These are phyloP conservation scores for Globicephala melas DNA, from an alignment of 2,113 vertebrate genomes.

Conservation along the genomic window DNA sequence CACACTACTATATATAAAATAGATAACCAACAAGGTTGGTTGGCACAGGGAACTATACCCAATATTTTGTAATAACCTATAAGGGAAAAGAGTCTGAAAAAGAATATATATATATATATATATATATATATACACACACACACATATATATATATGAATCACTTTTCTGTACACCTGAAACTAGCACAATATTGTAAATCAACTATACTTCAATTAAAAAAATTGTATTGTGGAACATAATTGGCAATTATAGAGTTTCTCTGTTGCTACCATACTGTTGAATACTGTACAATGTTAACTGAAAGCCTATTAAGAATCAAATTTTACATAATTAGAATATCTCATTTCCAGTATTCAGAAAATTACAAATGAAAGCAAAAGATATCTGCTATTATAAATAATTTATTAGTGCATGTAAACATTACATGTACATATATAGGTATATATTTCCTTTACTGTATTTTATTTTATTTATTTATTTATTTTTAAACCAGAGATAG, in stretches of 20 bases:
- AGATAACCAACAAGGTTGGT: too few species aligned
- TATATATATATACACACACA: too few species aligned
- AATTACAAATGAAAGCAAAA: slow-evolving; percentile 15
- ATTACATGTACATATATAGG: not conserved
- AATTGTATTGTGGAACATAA: not conserved
- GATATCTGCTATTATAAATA: not conserved
- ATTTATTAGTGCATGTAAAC: not conserved
- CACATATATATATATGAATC: not conserved
- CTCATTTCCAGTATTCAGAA: slow-evolving; percentile 10
- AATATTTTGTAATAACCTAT: too few species aligned
- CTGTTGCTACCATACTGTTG: not conserved
- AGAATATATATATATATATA: too few species aligned
- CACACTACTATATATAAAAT: too few species aligned
- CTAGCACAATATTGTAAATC: not conserved
- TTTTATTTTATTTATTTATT: not conserved
- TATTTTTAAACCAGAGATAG: too few species aligned
- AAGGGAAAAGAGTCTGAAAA: too few species aligned
- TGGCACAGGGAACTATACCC: too few species aligned
- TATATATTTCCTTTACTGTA: not conserved
- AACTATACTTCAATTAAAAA: not conserved
- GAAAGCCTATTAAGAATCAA: not conserved
- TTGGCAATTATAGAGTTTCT: not conserved
- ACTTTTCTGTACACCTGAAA: not conserved
- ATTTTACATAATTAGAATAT: not conserved
- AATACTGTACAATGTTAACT: not conserved